Conservation (phyloP, 2,113 vertebrate genomes). For the Indicator maculatus region DNA sequence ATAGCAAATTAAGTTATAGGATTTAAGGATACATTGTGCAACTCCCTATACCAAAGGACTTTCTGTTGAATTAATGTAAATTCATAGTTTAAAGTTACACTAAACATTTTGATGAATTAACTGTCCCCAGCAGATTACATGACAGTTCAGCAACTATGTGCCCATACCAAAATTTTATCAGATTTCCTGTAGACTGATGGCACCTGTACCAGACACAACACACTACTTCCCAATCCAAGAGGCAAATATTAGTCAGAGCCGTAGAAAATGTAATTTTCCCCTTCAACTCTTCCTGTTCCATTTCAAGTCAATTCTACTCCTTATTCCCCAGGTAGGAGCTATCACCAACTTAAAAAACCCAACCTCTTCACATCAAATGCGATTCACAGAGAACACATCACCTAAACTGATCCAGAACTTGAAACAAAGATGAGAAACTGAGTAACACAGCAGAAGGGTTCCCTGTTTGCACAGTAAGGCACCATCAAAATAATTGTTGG, state of each 20-base stretch:
- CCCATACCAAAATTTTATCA: background rate
- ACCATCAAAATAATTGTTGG: background rate
- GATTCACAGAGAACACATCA: background rate
- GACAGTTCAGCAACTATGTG: background rate
- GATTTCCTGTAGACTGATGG: background rate
- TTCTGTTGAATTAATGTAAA: background rate
- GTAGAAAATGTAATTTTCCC: background rate
- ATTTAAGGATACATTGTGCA: background rate
- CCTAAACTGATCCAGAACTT: background rate
- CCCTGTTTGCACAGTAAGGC: accelerated
- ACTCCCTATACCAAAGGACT: background rate
- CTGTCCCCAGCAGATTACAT: background rate
- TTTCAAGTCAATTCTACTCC: background rate
- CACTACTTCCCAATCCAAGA: background rate
- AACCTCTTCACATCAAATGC: background rate
- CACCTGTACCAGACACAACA: background rate
- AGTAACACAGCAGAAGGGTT: background rate
- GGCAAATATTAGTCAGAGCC: background rate
- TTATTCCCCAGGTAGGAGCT: background rate
- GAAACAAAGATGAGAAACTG: background rate
- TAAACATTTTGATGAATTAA: background rate
- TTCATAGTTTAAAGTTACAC: background rate
- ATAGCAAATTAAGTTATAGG: background rate
- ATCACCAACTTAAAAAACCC: background rate
- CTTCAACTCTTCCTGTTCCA: background rate